These are phyloP conservation scores for Drosophila pseudoobscura DNA, from an alignment of 1,140 invertebrate species.

Conservation along the genomic window DNA sequence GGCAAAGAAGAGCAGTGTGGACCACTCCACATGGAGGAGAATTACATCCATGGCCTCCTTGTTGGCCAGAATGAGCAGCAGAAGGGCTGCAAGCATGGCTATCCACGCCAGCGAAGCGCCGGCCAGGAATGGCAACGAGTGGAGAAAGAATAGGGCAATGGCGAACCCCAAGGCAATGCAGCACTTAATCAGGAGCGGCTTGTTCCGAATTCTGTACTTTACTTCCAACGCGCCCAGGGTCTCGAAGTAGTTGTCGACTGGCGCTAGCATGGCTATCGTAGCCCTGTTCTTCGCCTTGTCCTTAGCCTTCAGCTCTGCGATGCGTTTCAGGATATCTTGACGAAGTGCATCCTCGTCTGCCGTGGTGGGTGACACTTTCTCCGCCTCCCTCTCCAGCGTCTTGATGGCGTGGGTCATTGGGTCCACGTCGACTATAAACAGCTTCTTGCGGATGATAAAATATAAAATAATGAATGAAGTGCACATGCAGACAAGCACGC, in stretches of 20 bases:
- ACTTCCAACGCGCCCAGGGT: conserved; percentile 50
- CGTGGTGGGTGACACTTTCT: conserved; percentile 88
- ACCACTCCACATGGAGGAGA: conserved; percentile 90
- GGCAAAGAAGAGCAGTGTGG: conserved; percentile 90
- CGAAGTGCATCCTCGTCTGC: conserved; percentile 90
- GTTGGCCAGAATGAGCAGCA: conserved; percentile 87
- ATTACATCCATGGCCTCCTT: conserved; percentile 87
- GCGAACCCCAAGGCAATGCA: conserved; percentile 86
- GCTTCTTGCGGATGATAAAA: conserved; percentile 88
- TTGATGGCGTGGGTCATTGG: conserved; percentile 91
- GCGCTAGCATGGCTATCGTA: conserved; percentile 83
- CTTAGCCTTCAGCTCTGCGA: conserved; percentile 18
- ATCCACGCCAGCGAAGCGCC: conserved; percentile 88
- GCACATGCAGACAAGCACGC: conserved; percentile 86
- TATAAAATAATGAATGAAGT: conserved; percentile 88
- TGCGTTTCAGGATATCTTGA: conserved; percentile 87
- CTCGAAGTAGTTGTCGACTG: conserved; percentile 85
- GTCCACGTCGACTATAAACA: conserved; percentile 86
- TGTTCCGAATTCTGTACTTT: conserved; percentile 84
- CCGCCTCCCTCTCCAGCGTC: conserved; percentile 89
- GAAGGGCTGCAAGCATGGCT: conserved; percentile 87
- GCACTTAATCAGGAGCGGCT: conserved; percentile 86
- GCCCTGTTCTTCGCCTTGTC: neutral
- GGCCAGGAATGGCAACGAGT: conserved; percentile 86
- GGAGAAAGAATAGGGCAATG: conserved; percentile 86